Base-by-base conservation (phyloP, 1,140 invertebrate genomes). In the Leptoteleia sp. region DNA sequence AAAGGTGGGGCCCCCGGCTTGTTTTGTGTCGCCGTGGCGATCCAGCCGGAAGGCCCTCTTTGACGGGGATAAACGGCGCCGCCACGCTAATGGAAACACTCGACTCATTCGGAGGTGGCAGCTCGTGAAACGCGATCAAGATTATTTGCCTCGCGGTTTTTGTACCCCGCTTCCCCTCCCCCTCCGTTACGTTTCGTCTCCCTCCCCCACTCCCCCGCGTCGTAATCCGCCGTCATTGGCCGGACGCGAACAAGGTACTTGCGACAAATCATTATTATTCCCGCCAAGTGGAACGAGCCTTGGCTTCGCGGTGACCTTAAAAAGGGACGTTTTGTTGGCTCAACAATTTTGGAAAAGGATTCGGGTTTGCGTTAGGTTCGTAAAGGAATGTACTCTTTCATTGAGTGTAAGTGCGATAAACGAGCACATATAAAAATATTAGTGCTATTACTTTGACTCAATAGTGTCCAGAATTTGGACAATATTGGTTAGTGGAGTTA, bases 121-220 rank as follows among this genome's bases (percentile, higher is more conserved):
- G 86, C 76, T 83, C 86, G 86, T 87, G 82, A 87, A 87, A 87
- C 82, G 73, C 86, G 86, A 87, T 87, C 85, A 85, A 81, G 81
- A 84, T 84, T 54, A 72, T 9, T 42, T 40, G 15, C 40, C 13
- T 13, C 76, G 50, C 71, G 78, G 65, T 76, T 50, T 59, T 65
- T 40, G 57, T 67, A 42, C 4, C 4, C 48, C 5, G 13, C 11
- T 22, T 12, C 29, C 61, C 42, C 29, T 79, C n/a, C n/a, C n/a
- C n/a, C n/a, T n/a, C n/a, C n/a, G n/a, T n/a, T n/a, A n/a, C n/a
- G n/a, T n/a, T n/a, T n/a, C n/a, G n/a, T n/a, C n/a, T n/a, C n/a
- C n/a, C n/a, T n/a, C n/a, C n/a, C n/a, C n/a, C n/a, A n/a, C n/a
- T n/a, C n/a, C n/a, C n/a, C n/a, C n/a, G n/a, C n/a, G n/a, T n/a